phyloP scores from a whole-genome alignment of 1,140 invertebrate species.

The Plodia interpunctella region DNA sequence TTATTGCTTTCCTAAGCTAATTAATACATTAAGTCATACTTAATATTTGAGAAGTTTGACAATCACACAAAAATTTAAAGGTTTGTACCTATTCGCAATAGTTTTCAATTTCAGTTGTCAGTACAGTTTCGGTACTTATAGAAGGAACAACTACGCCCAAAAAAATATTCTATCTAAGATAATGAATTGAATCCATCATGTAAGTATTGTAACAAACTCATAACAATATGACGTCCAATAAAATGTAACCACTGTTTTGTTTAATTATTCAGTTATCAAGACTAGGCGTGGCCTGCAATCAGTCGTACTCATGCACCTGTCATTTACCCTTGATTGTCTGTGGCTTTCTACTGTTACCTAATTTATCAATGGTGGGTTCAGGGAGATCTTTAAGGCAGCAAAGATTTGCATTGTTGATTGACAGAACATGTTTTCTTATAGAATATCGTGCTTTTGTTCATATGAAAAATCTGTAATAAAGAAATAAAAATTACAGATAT shows the following conservation, averaged over 20 bases:
- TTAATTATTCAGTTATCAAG: neutral
- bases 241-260: neutral
- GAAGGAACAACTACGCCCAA: no score
- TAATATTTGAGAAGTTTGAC: no score
- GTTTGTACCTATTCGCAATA: no score
- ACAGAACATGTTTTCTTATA: neutral
- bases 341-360: slow-evolving; percentile 4
- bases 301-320: neutral
- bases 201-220: neutral
- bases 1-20: neutral
- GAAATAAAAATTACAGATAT: no score
- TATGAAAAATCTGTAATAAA: no score
- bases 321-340: neutral
- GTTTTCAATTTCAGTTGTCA: no score
- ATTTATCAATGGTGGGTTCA: neutral
- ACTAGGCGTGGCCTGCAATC: neutral
- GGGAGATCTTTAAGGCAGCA: neutral
- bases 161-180: no score
- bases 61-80: no score
- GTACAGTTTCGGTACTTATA: no score
- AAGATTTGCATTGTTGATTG: neutral
- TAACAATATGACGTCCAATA: neutral
- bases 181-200: neutral
- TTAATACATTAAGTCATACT: no score
- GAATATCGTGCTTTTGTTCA: no score